phyloP scores from a whole-genome alignment of 2,113 vertebrate species.

The Campylomormyrus tamandua region DNA sequence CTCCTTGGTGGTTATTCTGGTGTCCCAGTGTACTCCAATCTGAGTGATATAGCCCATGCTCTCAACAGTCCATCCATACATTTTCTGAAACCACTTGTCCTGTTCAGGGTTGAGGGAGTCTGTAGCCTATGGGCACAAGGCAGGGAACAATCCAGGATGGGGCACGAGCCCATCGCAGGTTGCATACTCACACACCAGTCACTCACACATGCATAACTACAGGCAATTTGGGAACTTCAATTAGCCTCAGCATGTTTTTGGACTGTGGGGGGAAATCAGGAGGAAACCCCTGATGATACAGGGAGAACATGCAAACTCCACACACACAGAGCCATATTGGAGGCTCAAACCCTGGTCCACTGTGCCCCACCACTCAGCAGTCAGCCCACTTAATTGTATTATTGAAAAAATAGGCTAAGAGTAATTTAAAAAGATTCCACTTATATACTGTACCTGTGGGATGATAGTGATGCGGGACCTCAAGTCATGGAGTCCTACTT shows the following conservation, averaged over 20 bases:
- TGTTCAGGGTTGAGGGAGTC: not conserved
- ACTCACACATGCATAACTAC: not conserved
- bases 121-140: not conserved
- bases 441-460: constrained; percentile 65
- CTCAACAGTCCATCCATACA: not conserved
- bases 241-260: not conserved
- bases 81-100: not conserved
- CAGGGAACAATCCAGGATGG: not conserved
- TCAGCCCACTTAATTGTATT: not conserved
- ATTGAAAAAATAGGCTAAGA: constrained; percentile 43
- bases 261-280: not conserved
- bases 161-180: not conserved
- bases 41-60: not conserved
- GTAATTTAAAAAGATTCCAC: not conserved
- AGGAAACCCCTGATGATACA: not conserved
- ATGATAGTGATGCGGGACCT: constrained; percentile 78
- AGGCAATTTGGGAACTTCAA: not conserved
- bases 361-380: too few relatives aligned
- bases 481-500: constrained; percentile 78
- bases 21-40: not conserved
- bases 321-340: not conserved
- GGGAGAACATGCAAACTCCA: not conserved
- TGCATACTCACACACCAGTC: too few relatives aligned
- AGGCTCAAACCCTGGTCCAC: not conserved
- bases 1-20: not conserved